A percentile compares a stretch with the other conserved stretches of the same genome.
phyloP scores from a whole-genome alignment of 2,888 invertebrate genomes.

The Cosmia trapezina region DNA sequence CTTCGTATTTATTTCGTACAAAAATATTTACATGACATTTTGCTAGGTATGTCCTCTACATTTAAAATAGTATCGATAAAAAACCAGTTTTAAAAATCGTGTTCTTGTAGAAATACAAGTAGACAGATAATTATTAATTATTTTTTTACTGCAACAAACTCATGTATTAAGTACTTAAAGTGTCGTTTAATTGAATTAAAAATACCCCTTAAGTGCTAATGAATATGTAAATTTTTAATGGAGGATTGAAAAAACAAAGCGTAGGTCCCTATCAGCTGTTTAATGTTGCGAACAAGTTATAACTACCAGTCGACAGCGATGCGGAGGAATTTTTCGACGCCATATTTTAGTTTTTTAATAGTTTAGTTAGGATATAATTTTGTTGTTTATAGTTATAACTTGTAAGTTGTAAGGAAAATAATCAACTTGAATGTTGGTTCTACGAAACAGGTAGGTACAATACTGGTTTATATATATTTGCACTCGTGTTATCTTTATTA shows the following conservation, averaged over 20 bases:
- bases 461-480: constrained; percentile 30
- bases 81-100: constrained; percentile 22
- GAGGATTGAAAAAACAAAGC: constrained; percentile 35
- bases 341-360: too few relatives aligned
- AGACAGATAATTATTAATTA: constrained; percentile 17
- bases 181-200: constrained; percentile 53
- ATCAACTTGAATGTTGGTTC: constrained; percentile 28
- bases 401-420: constrained; percentile 47
- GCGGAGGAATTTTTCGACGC: too few relatives aligned
- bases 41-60: constrained; percentile 9
- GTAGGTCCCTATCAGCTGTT: constrained; percentile 26
- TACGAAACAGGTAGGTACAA: constrained; percentile 29
- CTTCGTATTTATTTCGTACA: background rate
- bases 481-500: background rate
- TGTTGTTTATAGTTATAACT: constrained; percentile 50
- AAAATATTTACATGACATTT: constrained; percentile 11
- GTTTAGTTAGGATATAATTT: too few relatives aligned
- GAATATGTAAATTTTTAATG: constrained; percentile 49
- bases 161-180: constrained; percentile 27
- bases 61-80: constrained; percentile 33
- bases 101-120: background rate
- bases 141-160: constrained; percentile 19
- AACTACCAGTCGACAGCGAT: too few relatives aligned
- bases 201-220: constrained; percentile 51
- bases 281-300: constrained; percentile 45